phyloP scores from a whole-genome alignment of 2,888 invertebrate genomes.

The Hetaerina titia region DNA sequence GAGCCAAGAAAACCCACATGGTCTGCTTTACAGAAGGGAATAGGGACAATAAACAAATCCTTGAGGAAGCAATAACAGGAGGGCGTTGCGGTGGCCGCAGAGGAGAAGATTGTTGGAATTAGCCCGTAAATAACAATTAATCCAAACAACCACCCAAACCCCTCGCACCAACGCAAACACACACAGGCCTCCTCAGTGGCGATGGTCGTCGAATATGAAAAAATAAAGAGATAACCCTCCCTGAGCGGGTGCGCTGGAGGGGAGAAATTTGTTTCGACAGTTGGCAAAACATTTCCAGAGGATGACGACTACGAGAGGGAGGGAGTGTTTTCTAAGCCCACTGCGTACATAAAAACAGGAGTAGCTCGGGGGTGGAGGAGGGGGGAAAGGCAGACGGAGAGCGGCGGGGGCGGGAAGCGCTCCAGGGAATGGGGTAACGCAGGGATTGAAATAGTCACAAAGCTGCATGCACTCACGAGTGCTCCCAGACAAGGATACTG shows the following conservation, averaged over 20 bases:
- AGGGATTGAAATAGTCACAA: not conserved
- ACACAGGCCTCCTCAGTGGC: too few relatives aligned
- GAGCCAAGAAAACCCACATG: not conserved
- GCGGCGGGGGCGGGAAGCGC: not conserved
- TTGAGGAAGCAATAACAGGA: not conserved
- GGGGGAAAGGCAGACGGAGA: not conserved
- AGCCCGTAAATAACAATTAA: conserved; percentile 43
- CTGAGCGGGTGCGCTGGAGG: not conserved
- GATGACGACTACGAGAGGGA: not conserved
- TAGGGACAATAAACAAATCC: conserved; percentile 12
- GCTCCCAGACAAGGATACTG: not conserved
- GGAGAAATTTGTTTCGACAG: conserved; percentile 57
- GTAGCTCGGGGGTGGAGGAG: not conserved
- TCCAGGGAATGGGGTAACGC: not conserved
- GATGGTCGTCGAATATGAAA: not conserved
- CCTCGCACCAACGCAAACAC: not conserved
- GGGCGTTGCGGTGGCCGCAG: not conserved
- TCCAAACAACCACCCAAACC: not conserved
- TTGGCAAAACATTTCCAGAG: conserved; percentile 54
- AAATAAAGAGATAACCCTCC: not conserved
- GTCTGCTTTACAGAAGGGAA: not conserved
- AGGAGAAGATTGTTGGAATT: conserved; percentile 12
- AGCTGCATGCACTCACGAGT: not conserved
- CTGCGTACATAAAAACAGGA: not conserved
- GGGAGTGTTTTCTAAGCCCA: not conserved